Evolutionary conservation across 1,140 invertebrate species (phyloP).

Genomic region (Hirudo medicinalis): DNA sequence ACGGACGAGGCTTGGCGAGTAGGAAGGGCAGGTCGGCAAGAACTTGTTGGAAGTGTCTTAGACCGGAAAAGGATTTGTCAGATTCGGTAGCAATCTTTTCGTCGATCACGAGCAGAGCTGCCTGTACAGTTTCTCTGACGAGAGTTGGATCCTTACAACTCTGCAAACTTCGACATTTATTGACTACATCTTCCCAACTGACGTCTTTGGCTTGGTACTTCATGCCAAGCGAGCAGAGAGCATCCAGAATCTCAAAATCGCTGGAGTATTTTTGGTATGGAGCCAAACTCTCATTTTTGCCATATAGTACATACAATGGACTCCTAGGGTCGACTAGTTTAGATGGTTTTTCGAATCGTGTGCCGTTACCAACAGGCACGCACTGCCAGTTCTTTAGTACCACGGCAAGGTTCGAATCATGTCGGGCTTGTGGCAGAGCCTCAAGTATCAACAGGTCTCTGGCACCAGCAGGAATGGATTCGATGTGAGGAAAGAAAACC

Average conservation of each 20-base stretch:
- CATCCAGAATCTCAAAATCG: neutral
- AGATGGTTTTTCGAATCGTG: slow-evolving; percentile 11
- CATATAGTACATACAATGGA: slow-evolving; percentile 11
- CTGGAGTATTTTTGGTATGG: slow-evolving; percentile 13
- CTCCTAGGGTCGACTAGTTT: slow-evolving; percentile 19
- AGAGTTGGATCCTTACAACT: neutral
- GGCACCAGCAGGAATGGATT: neutral
- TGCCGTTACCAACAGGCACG: slow-evolving; percentile 23
- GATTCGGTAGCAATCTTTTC: slow-evolving; percentile 6
- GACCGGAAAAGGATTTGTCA: neutral
- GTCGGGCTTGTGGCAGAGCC: slow-evolving; percentile 5
- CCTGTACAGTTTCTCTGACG: neutral
- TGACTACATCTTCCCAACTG: slow-evolving; percentile 19
- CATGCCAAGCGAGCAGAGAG: slow-evolving; percentile 19
- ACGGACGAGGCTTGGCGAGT: slow-evolving; percentile 16
- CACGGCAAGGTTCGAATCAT: slow-evolving; percentile 1
- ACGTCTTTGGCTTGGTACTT: slow-evolving; percentile 12
- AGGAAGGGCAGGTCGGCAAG: slow-evolving; percentile 16
- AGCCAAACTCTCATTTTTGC: slow-evolving; percentile 13
- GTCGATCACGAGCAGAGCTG: neutral
- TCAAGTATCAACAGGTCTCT: slow-evolving; percentile 21
- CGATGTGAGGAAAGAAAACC: slow-evolving; percentile 21
- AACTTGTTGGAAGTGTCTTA: slow-evolving; percentile 15
- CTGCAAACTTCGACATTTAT: neutral
- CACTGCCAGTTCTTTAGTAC: slow-evolving; percentile 18